Conservation (phyloP, 2,888 invertebrate genomes). For the Lymantria dispar region DNA sequence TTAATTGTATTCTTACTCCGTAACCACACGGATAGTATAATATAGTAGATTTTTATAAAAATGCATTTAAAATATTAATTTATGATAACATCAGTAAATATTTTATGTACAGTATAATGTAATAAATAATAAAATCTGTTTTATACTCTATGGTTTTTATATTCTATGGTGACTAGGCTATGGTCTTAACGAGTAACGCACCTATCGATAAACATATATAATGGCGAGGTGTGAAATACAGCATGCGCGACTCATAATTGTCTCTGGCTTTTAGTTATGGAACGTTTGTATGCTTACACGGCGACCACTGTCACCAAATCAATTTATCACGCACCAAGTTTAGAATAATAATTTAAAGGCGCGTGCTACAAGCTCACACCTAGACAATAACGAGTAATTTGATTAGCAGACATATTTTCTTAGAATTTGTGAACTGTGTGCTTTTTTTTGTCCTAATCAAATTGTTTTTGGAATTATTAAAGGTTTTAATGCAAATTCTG, state of each 20-base stretch:
- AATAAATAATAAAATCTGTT: too few species aligned
- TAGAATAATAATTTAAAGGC: conserved; percentile 60
- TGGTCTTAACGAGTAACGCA: conserved; percentile 23
- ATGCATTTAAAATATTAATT: too few species aligned
- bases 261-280: conserved; percentile 50
- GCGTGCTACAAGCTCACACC: conserved; percentile 61
- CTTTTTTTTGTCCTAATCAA: neutral
- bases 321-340: conserved; percentile 65
- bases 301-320: conserved; percentile 62
- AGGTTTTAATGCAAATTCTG: neutral
- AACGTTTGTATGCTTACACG: conserved; percentile 61
- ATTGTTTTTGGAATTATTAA: neutral
- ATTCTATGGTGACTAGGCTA: conserved; percentile 14
- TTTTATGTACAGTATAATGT: too few species aligned
- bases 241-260: conserved; percentile 49
- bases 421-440: conserved; percentile 33
- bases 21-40: too few species aligned
- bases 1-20: too few species aligned
- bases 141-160: neutral
- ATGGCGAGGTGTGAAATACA: conserved; percentile 46
- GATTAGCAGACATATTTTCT: conserved; percentile 48
- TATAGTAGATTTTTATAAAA: too few species aligned
- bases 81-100: too few species aligned
- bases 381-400: conserved; percentile 63
- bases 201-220: conserved; percentile 32